Evolutionary conservation across 2,888 invertebrate genomes (phyloP).

Genomic region (Odiellus spinosus): DNA sequence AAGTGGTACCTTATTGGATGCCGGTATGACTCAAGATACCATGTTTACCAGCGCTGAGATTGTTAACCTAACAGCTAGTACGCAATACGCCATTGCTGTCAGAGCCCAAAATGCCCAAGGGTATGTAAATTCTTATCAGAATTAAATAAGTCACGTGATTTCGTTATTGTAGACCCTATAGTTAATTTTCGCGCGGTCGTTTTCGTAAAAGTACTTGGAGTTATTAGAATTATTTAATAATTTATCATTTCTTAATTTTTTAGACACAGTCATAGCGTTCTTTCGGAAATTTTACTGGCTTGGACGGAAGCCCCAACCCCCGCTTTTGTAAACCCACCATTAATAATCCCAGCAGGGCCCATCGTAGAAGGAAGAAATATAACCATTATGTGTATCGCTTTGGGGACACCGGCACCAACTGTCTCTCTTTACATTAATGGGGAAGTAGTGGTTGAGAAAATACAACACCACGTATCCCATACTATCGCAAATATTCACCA

Average conservation of each 20-base stretch:
- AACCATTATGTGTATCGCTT: constrained; percentile 67
- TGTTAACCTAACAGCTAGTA: constrained; percentile 55
- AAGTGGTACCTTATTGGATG: constrained; percentile 33
- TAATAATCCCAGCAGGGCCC: constrained; percentile 64
- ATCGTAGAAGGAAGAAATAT: constrained; percentile 70
- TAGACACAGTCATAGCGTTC: constrained; percentile 36
- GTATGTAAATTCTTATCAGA: too few species aligned
- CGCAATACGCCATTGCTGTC: constrained; percentile 64
- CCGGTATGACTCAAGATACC: constrained; percentile 35
- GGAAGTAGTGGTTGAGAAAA: constrained; percentile 60
- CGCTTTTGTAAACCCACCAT: constrained; percentile 56
- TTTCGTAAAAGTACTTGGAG: too few species aligned
- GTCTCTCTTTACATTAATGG: constrained; percentile 66
- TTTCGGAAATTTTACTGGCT: constrained; percentile 64
- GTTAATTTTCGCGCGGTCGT: too few species aligned
- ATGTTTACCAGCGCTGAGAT: constrained; percentile 53
- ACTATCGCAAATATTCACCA: constrained; percentile 36
- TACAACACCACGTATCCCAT: constrained; percentile 68
- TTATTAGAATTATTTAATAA: background rate
- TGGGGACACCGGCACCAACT: constrained; percentile 69
- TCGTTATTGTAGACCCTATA: too few species aligned
- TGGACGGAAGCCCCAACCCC: constrained; percentile 79
- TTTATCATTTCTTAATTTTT: constrained; percentile 4
- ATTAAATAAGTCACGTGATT: too few species aligned
- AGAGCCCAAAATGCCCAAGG: constrained; percentile 41